Evolutionary conservation across 2,888 invertebrate species (phyloP).

Genomic region (Leucophora obtusa): DNA sequence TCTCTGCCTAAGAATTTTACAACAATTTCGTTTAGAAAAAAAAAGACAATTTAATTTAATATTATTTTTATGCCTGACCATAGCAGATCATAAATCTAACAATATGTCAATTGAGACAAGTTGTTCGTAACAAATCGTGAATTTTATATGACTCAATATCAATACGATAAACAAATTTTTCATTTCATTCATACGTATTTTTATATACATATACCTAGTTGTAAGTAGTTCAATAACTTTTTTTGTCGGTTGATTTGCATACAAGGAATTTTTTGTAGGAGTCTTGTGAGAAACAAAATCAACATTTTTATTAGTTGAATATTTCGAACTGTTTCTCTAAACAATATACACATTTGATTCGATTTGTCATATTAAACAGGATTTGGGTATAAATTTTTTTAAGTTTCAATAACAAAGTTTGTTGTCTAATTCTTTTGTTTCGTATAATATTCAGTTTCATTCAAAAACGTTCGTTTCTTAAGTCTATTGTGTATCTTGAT

Average conservation of each 20-base stretch:
- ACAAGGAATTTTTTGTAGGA: slow-evolving; percentile 8
- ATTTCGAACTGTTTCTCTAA: neutral
- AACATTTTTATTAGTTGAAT: slow-evolving; percentile 13
- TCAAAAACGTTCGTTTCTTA: slow-evolving; percentile 16
- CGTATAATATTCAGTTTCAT: neutral
- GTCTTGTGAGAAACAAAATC: neutral
- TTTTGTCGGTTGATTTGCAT: slow-evolving; percentile 15
- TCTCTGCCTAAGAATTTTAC: neutral
- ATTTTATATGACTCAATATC: slow-evolving; percentile 48
- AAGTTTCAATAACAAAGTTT: slow-evolving; percentile 9
- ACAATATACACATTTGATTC: too few species aligned
- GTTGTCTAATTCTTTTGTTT: slow-evolving; percentile 32
- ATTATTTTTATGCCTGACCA: slow-evolving; percentile 1
- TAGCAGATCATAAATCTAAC: slow-evolving; percentile 53
- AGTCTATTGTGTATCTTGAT: slow-evolving; percentile 26
- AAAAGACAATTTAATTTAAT: slow-evolving; percentile 36
- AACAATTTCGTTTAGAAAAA: neutral
- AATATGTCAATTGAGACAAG: slow-evolving; percentile 53
- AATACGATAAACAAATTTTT: neutral
- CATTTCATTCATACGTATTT: slow-evolving; percentile 23
- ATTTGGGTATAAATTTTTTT: too few species aligned
- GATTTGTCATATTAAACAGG: too few species aligned
- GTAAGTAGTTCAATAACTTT: slow-evolving; percentile 48
- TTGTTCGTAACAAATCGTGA: slow-evolving; percentile 37
- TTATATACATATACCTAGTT: neutral